Evolutionary conservation across 2,113 vertebrate genomes (phyloP), one percentile per base, ranked within the genome.

Genomic region (Orthochromis malagaraziensis): DNA sequence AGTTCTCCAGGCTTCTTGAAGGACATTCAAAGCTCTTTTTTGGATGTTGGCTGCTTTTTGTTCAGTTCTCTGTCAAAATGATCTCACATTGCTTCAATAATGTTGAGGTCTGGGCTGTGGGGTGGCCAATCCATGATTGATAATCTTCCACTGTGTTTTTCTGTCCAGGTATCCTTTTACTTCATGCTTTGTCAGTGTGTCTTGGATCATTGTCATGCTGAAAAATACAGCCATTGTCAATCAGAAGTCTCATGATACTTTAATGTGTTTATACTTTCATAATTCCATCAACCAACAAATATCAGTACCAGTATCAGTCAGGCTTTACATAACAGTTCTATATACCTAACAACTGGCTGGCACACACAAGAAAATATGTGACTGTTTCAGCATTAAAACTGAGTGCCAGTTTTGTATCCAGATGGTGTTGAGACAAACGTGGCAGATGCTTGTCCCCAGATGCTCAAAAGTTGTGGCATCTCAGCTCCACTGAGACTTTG

Each of bases 371-470:
- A 79, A 49, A 8, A 49, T 58, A 53, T 77, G 13, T 40, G 19
- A 54, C 73, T 29, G 16, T 89, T 53, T 68, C 8, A 45, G 70
- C 49, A 84, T 58, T 9, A 51, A 38, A 85, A 19, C 13, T 80
- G 63, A 79, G 53, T 83, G 83, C 68, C 40, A 84, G 49, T 83
- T 81, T 89, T 70, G 87, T 51, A 79, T 85, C 70, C 92, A 92
- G 86, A 94, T 92, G 92, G 93, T 82, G 84, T 92, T 47, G 85
- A 92, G 31, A 79, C n/a, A 17, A 82, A 79, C 84, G 53, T 92
- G 93, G 93, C 93, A 94, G 93, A 86, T 86, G 84, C 58, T 79
- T 6, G 11, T 95, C 90, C 91, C 92, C 55, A 85, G 89, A 93
- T 79, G 79, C 87, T 88, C 79, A 21, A 87, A 58, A 81, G 86